Conservation (phyloP, 2,113 vertebrate species). For the Prunella himalayana region DNA sequence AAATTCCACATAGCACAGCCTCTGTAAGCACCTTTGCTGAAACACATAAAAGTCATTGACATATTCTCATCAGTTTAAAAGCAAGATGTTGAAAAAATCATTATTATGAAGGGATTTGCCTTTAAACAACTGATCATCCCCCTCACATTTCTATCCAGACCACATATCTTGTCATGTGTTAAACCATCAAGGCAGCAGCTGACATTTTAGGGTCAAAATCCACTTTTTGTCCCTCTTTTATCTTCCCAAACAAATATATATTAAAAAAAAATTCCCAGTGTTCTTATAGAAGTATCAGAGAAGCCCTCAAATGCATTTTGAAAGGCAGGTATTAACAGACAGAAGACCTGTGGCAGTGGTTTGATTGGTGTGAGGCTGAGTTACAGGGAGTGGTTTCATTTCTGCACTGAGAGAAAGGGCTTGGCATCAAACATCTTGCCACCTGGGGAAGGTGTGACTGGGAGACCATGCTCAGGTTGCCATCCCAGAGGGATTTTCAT, state of each 20-base stretch:
- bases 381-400: not conserved
- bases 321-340: not conserved
- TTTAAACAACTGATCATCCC: not conserved
- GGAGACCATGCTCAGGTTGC: not conserved
- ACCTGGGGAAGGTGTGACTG: not conserved
- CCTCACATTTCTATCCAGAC: not conserved
- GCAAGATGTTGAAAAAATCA: not conserved
- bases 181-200: not conserved
- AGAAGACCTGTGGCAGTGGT: not conserved
- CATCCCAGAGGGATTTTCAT: not conserved
- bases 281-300: not conserved
- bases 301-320: not conserved
- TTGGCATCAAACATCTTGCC: not conserved
- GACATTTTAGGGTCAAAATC: not conserved
- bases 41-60: not conserved
- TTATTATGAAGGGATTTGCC: not conserved
- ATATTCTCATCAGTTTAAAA: not conserved
- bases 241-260: not conserved
- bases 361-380: not conserved
- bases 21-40: not conserved
- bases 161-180: not conserved
- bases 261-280: not conserved
- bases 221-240: not conserved
- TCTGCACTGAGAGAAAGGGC: not conserved
- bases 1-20: not conserved